phyloP scores from a whole-genome alignment of 2,888 invertebrate species.

The Lasioglossum malachurum region DNA sequence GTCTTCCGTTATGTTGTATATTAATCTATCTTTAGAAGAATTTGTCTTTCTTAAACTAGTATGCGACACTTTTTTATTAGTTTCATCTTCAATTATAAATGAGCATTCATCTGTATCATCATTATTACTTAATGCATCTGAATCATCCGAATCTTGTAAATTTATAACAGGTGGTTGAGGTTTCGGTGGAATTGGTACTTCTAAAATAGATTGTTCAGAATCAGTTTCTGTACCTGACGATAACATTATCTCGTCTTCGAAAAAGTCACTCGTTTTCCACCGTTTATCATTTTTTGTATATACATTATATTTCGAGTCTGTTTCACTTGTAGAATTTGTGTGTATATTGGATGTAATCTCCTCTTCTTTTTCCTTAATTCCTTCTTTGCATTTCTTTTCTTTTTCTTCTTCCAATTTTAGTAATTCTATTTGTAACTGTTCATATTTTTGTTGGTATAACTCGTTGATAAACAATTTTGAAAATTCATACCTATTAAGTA shows the following conservation, averaged over 20 bases:
- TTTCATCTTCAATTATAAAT: background rate
- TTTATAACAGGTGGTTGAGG: conserved; percentile 78
- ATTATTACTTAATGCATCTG: background rate
- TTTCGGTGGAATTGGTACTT: conserved; percentile 82
- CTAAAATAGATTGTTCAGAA: conserved; percentile 80
- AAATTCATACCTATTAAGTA: conserved; percentile 40
- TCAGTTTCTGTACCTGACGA: conserved; percentile 63
- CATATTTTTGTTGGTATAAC: conserved; percentile 38
- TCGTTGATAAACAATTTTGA: conserved; percentile 48
- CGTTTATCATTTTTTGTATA: conserved; percentile 15
- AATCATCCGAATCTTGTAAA: conserved; percentile 77
- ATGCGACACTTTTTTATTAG: background rate
- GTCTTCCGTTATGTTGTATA: conserved; percentile 29
- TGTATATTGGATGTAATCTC: background rate
- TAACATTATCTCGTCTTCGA: conserved; percentile 13
- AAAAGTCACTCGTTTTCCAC: conserved; percentile 23
- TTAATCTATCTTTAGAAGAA: background rate
- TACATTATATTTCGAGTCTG: conserved; percentile 48
- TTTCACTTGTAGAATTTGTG: background rate
- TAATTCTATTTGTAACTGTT: conserved; percentile 19
- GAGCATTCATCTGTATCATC: background rate
- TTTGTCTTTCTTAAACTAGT: background rate
- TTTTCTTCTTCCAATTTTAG: background rate
- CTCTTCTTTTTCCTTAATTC: background rate
- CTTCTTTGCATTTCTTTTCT: background rate